Evolutionary conservation across 2,113 vertebrate genomes (phyloP), one percentile per base, ranked within the genome.

Genomic region (Poeciliopsis prolifica): DNA sequence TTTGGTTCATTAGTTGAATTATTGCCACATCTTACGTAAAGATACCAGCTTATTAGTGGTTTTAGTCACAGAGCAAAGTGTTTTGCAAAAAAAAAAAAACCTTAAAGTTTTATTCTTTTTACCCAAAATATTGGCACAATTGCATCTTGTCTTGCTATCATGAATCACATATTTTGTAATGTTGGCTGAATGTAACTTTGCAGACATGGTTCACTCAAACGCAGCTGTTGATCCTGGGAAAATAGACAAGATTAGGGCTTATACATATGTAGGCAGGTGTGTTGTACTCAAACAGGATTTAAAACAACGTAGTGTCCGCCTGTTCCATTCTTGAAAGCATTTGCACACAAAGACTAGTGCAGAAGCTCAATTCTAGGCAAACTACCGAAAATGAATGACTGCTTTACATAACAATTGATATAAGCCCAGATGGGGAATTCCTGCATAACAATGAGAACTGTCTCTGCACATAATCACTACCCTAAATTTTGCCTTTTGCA

Each of bases 351-450:
- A 68, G 68, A 40, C 77, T 61, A 61, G 68, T 79, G 44, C 67
- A 66, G 62, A 76, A 48, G 61, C 64, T 80, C 61, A 65, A 29
- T 24, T 84, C n/a, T 61, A 29, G 65, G 75, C 68, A 75, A 78
- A 85, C 30, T 84, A 80, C 87, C 75, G 73, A 84, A 86, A 82
- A 85, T 76, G 82, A 91, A 82, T 83, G 77, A 64, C 68, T 61
- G 68, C 85, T 92, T 92, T 91, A 78, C 91, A 92, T 94, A 84
- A 91, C 89, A 92, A 93, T 87, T 77, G 81, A 65, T 72, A 77
- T 51, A 73, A 82, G 1, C 68, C 61, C 9, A 61, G 54, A 79
- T 81, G 62, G 66, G 74, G 84, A 87, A 92, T 91, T 91, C 85
- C 86, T 86, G 89, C 86, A 90, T 91, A 75, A 88, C 90, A 92